Conservation (phyloP, 1,140 invertebrate species). For the Heliconius himera region DNA sequence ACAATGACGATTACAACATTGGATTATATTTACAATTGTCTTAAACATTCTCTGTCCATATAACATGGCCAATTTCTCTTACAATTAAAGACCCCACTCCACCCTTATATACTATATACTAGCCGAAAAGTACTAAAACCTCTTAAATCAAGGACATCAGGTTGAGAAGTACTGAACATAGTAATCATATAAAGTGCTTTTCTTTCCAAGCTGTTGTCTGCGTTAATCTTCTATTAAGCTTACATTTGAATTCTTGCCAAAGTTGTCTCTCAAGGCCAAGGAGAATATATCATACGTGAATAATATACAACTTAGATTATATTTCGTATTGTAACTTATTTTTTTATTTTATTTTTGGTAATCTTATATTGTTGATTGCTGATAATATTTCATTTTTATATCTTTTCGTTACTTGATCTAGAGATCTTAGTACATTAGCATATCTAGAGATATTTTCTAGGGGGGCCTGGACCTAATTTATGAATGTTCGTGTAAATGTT, state of each 20-base stretch:
- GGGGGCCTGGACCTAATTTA: no score
- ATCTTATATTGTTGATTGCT: not conserved
- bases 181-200: constrained; percentile 50
- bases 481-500: no score
- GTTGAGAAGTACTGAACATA: constrained; percentile 9
- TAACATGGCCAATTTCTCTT: no score
- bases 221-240: constrained; percentile 53
- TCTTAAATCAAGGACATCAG: not conserved
- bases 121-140: not conserved
- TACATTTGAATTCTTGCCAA: constrained; percentile 45
- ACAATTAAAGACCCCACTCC: no score
- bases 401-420: not conserved
- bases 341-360: not conserved
- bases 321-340: not conserved
- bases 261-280: constrained; percentile 33
- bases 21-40: no score
- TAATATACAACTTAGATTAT: not conserved
- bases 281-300: constrained; percentile 31
- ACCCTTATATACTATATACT: not conserved
- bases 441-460: no score
- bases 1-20: no score
- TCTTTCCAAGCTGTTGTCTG: constrained; percentile 43
- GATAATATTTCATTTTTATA: not conserved
- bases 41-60: no score
- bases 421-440: not conserved